phyloP scores from a whole-genome alignment of 2,797 vertebrate genomes.

The Aldrovandia affinis region DNA sequence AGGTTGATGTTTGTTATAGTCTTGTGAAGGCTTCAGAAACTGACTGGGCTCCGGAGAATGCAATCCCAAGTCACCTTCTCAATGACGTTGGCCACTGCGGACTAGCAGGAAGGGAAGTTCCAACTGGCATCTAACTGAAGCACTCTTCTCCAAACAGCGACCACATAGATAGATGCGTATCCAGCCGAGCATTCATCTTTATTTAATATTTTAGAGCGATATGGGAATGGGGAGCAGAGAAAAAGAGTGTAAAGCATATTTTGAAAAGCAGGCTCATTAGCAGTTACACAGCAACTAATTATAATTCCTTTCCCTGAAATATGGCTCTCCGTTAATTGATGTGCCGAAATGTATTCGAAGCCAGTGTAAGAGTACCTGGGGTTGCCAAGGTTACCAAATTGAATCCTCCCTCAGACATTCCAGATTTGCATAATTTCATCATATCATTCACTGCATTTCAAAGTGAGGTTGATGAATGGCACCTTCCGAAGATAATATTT shows the following conservation, averaged over 20 bases:
- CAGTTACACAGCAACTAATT: constrained; percentile 48
- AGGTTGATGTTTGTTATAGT: not conserved
- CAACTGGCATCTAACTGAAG: not conserved
- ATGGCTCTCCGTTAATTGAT: constrained; percentile 55
- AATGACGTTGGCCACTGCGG: not conserved
- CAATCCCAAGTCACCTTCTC: not conserved
- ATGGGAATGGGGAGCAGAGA: not conserved
- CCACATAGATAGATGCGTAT: not conserved
- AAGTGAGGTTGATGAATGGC: constrained; percentile 92
- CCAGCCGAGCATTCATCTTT: not conserved
- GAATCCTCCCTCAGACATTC: constrained; percentile 90
- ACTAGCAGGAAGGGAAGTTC: not conserved
- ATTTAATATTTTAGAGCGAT: not conserved
- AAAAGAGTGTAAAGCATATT: constrained; percentile 30
- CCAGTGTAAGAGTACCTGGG: constrained; percentile 80
- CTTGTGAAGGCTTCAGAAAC: not conserved
- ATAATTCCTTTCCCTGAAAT: constrained; percentile 9
- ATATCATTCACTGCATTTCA: constrained; percentile 88
- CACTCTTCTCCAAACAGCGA: not conserved
- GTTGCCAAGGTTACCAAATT: constrained; percentile 98
- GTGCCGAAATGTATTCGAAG: constrained; percentile 58
- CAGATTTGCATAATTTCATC: constrained; percentile 98
- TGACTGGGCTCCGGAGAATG: not conserved
- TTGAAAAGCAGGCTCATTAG: constrained; percentile 42
- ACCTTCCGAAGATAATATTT: constrained; percentile 92